A percentile compares a stretch with the other conserved stretches of the same genome.
These are phyloP conservation scores for Sitophilus oryzae DNA, from an alignment of 1,140 invertebrate species.

Conservation along the genomic window DNA sequence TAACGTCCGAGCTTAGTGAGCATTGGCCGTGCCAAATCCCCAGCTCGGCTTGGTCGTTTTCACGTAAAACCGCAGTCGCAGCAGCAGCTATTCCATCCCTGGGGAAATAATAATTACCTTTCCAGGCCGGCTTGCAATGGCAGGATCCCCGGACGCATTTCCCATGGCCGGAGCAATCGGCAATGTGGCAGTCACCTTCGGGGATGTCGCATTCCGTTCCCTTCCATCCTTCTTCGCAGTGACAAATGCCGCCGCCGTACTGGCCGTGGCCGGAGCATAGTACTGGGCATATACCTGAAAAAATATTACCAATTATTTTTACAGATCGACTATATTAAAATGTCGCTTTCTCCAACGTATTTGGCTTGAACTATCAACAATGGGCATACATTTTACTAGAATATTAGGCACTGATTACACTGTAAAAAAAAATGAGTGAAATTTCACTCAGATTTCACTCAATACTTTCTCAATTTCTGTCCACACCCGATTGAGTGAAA, in stretches of 20 bases:
- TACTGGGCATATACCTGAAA: constrained; percentile 85
- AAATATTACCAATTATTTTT: background rate
- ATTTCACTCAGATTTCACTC: no score
- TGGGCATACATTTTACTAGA: no score
- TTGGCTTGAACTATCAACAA: no score
- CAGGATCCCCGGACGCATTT: constrained; percentile 85
- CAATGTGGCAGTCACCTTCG: constrained; percentile 82
- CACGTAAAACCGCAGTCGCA: background rate
- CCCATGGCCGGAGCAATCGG: constrained; percentile 88
- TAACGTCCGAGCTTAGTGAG: background rate
- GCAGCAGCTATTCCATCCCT: constrained; percentile 61
- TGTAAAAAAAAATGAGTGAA: no score
- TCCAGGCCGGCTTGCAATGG: constrained; percentile 84
- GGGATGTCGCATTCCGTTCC: constrained; percentile 93
- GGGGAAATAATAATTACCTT: constrained; percentile 52
- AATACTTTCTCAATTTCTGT: no score
- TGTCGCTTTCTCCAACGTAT: no score
- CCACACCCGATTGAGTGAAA: no score
- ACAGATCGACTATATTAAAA: no score
- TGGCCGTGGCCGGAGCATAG: constrained; percentile 94
- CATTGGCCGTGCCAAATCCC: background rate
- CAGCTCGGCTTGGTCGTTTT: background rate
- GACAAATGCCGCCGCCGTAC: constrained; percentile 91
- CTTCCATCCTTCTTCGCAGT: constrained; percentile 96
- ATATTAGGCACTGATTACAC: no score